Conservation (phyloP, 2,797 vertebrate species). For the Hippopotamyrus pictus region DNA sequence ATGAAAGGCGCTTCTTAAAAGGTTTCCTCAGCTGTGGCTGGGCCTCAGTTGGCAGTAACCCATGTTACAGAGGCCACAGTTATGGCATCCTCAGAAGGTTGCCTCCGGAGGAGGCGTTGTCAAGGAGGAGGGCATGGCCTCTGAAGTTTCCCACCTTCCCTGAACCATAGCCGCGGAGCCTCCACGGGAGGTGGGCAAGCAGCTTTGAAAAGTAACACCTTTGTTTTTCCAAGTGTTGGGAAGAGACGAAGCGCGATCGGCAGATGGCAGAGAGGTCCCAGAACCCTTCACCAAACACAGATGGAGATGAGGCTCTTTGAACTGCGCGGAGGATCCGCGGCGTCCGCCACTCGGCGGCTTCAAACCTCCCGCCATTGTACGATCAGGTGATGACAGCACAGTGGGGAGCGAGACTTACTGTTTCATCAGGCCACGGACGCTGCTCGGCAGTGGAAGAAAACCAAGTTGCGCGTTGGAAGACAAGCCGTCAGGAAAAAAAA, state of each 20-base stretch:
- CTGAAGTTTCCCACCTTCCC: constrained; percentile 94
- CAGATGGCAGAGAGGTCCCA: constrained; percentile 85
- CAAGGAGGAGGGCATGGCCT: constrained; percentile 71
- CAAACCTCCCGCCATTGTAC: constrained; percentile 64
- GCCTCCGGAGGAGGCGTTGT: constrained; percentile 69
- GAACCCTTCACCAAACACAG: constrained; percentile 76
- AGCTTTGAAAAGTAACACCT: constrained; percentile 99
- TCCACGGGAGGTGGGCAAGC: constrained; percentile 83
- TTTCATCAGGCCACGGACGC: constrained; percentile 1
- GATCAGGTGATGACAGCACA: constrained; percentile 56
- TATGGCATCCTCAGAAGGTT: constrained; percentile 88
- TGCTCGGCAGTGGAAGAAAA: not conserved
- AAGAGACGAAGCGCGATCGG: constrained; percentile 79
- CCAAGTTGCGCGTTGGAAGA: not conserved
- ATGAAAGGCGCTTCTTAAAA: constrained; percentile 81
- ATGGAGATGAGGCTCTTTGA: constrained; percentile 74
- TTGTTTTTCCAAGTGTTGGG: constrained; percentile 93
- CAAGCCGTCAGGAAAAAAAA: not conserved
- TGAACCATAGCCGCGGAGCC: constrained; percentile 82
- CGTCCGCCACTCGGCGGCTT: constrained; percentile 47
- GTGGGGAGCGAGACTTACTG: constrained; percentile 10
- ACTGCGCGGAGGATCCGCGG: constrained; percentile 70
- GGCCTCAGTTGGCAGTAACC: constrained; percentile 88
- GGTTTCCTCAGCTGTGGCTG: constrained; percentile 84
- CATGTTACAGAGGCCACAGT: constrained; percentile 89